Base-by-base conservation (phyloP, 2,888 invertebrate species). In the Xylocampa areola region DNA sequence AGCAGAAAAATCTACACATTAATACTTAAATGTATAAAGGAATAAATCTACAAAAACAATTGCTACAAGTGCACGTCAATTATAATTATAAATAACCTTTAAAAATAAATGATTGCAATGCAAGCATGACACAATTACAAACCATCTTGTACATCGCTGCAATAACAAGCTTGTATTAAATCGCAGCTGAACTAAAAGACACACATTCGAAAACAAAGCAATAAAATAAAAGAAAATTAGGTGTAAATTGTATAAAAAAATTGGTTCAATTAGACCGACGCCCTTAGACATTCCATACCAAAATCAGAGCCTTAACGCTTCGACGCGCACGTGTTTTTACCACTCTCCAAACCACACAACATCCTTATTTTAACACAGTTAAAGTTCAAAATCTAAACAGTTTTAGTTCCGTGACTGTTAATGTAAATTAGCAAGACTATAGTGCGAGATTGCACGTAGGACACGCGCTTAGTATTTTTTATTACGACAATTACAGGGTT, bases 401-500 rank as follows among this genome's bases (percentile, higher is more conserved):
- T 8, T 30, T 11, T 5, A 32, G 4, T 41, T 43, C 21, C 3
- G 0, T 0, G 36, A 2, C 1, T 4, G 35, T 6, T 47, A 14
- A 43, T 3, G 5, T 55, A 68, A 44, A 3, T 51, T 66, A 21
- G 75, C 43, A 30, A 47, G 16, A 32, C 49, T 59, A 66, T 71
- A 76, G 77, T 69, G 66, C 70, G 61, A 75, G 80, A 78, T 79
- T 75, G 77, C 79, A 75, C 72, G 74, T 69, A 66, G 36, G 49
- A 73, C 81, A 80, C 79, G 77, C 73, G 78, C 71, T 79, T 69
- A 76, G 64, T 72, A 63, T 81, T 85, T 87, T 90, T 89, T 87
- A 84, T 82, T 76, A 64, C 61, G 72, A 77, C 84, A 80, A 86
- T 87, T 86, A 81, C 77, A 81, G 84, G 85, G 88, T 86, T 88